A percentile compares a stretch with the other conserved stretches of the same genome.
These are phyloP conservation scores for Fistularia tabacaria DNA, from an alignment of 2,797 vertebrate species.

Conservation along the genomic window DNA sequence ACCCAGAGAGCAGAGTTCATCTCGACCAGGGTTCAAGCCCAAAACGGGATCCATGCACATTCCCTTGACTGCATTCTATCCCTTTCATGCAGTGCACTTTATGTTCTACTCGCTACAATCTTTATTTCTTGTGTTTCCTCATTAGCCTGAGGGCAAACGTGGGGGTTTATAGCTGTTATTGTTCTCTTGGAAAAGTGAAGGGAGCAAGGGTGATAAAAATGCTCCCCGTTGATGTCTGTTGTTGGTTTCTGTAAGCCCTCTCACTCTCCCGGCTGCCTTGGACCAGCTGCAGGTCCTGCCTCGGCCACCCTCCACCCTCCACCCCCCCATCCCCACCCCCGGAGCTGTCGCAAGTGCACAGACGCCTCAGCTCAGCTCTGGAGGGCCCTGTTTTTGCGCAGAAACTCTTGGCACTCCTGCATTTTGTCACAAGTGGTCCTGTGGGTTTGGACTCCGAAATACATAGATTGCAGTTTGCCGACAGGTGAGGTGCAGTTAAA, in stretches of 20 bases:
- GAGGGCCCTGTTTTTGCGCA: not conserved
- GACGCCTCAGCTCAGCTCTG: not conserved
- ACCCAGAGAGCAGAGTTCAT: constrained; percentile 8
- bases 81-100: constrained; percentile 66
- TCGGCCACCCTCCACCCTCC: no score
- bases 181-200: constrained; percentile 2
- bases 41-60: constrained; percentile 45
- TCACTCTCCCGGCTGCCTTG: constrained; percentile 51
- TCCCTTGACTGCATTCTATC: constrained; percentile 44
- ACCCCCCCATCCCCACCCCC: constrained; percentile 11
- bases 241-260: constrained; percentile 39
- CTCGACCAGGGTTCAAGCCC: constrained; percentile 27
- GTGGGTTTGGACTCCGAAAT: no score
- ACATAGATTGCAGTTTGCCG: no score
- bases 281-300: constrained; percentile 56
- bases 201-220: constrained; percentile 35
- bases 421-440: constrained; percentile 6
- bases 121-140: constrained; percentile 6
- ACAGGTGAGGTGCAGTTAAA: constrained; percentile 3
- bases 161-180: constrained; percentile 8
- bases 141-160: constrained; percentile 6
- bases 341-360: constrained; percentile 6
- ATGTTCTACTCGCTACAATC: constrained; percentile 35
- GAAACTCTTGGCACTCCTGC: constrained; percentile 6
- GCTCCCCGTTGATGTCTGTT: constrained; percentile 33